These are phyloP conservation scores for Galeopterus variegatus DNA, from an alignment of 2,113 vertebrate genomes.

Conservation along the genomic window DNA sequence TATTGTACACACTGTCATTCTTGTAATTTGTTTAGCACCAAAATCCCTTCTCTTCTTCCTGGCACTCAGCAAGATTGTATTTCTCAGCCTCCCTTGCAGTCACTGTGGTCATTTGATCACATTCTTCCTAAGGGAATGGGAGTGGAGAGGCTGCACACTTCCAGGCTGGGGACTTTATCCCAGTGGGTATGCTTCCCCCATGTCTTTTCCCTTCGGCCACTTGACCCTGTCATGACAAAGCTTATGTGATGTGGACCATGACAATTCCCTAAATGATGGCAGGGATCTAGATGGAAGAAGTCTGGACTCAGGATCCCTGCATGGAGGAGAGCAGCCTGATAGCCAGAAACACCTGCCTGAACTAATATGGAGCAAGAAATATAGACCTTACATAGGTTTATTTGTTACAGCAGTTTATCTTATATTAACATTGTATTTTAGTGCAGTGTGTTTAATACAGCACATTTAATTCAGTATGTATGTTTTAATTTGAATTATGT, in stretches of 20 bases:
- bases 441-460: neutral
- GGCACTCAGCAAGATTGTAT: no score
- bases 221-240: neutral
- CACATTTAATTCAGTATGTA: neutral
- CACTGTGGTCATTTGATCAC: neutral
- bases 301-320: neutral
- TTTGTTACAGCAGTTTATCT: neutral
- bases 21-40: neutral
- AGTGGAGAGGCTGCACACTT: neutral
- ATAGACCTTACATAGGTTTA: neutral
- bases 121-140: neutral
- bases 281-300: neutral
- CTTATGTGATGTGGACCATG: neutral
- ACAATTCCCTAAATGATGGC: neutral
- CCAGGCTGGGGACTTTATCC: neutral
- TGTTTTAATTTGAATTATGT: constrained; percentile 47
- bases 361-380: neutral
- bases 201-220: neutral
- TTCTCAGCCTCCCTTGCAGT: neutral
- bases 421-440: neutral
- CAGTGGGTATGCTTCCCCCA: neutral
- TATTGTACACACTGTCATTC: neutral
- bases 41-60: neutral
- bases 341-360: neutral
- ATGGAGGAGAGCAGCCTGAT: neutral